Conservation (phyloP, 2,888 invertebrate genomes). For the Meghimatium bilineatum region DNA sequence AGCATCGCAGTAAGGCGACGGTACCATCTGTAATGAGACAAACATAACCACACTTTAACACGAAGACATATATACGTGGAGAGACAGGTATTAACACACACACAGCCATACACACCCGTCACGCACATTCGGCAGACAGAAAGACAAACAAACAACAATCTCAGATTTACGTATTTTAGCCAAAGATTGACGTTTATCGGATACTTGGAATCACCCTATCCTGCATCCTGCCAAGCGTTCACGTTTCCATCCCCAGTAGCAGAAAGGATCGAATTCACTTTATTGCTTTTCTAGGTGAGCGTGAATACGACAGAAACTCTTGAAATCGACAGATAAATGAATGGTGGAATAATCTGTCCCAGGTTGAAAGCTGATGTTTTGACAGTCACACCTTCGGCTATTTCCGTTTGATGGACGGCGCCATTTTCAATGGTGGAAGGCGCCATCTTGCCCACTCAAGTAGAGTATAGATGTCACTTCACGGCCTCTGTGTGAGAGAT, state of each 20-base stretch:
- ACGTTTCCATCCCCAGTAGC: neutral
- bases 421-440: neutral
- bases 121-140: too few relatives aligned
- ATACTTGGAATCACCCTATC: neutral
- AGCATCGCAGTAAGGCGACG: too few relatives aligned
- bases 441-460: conserved; percentile 11
- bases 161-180: neutral
- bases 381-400: neutral
- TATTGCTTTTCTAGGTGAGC: conserved; percentile 9
- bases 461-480: neutral
- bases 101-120: too few relatives aligned
- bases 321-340: neutral
- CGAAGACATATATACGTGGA: too few relatives aligned
- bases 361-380: neutral
- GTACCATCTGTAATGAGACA: too few relatives aligned
- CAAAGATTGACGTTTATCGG: neutral
- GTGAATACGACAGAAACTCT: neutral
- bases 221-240: neutral
- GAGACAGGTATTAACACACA: too few relatives aligned
- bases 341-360: neutral
- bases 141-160: neutral
- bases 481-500: neutral
- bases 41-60: too few relatives aligned
- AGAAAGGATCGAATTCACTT: neutral
- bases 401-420: conserved; percentile 16